These are phyloP conservation scores for Adelphocoris suturalis DNA, from an alignment of 2,888 invertebrate genomes.

Conservation along the genomic window DNA sequence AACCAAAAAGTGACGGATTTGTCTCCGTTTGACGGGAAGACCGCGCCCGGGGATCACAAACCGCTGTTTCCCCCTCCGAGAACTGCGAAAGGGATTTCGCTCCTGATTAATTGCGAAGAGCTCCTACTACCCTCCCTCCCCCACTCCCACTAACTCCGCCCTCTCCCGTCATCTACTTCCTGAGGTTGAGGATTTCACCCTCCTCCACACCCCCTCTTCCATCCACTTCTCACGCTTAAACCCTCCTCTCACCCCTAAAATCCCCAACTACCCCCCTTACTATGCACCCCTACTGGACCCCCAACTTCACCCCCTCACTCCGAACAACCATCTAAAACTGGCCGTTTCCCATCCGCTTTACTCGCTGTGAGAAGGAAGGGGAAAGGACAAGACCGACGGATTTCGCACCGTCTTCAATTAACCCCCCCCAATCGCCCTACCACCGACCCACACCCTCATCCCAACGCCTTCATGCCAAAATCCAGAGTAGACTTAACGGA, in stretches of 20 bases:
- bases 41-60: background rate
- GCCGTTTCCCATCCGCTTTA: constrained; percentile 17
- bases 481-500: background rate
- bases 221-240: background rate
- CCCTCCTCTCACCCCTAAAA: background rate
- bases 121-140: background rate
- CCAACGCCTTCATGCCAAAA: background rate
- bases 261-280: background rate
- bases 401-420: constrained; percentile 9
- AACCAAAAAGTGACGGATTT: constrained; percentile 14
- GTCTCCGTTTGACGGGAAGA: background rate
- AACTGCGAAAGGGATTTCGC: background rate
- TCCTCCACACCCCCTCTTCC: background rate
- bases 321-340: too few species aligned
- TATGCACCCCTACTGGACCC: background rate
- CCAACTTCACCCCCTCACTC: background rate
- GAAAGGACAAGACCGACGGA: background rate
- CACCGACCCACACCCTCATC: background rate
- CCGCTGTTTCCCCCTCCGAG: background rate
- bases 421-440: background rate
- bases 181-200: background rate
- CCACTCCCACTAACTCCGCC: background rate
- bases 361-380: background rate
- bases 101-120: constrained; percentile 29
- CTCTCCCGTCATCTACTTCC: constrained; percentile 15